Percentiles rank a stretch among this genome's conserved stretches.
Conservation (phyloP, 2,888 invertebrate genomes). For the Ormyrus rosae region DNA sequence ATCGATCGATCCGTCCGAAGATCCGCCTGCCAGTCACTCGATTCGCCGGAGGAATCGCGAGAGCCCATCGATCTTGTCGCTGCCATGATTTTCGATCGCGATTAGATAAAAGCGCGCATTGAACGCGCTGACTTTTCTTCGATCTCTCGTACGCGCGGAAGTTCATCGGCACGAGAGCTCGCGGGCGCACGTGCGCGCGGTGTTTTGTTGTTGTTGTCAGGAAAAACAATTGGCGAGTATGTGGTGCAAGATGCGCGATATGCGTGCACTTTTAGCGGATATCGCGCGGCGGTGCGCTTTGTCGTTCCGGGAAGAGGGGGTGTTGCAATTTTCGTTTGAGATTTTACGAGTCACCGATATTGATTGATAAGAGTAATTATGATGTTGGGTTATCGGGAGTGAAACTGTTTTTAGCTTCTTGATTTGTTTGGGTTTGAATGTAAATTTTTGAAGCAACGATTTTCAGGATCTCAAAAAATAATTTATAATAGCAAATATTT, state of each 20-base stretch:
- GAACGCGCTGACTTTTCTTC: neutral
- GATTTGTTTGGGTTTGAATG: no score
- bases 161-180: conserved; percentile 31
- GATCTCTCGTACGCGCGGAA: conserved; percentile 25
- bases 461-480: no score
- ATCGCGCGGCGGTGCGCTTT: neutral
- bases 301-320: no score
- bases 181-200: neutral
- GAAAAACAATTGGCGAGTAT: neutral
- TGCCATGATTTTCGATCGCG: conserved; percentile 44
- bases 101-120: conserved; percentile 34
- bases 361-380: no score
- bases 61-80: conserved; percentile 44
- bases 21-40: neutral
- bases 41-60: neutral
- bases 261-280: neutral
- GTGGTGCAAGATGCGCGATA: neutral
- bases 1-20: neutral
- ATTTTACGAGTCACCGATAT: no score
- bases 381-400: no score
- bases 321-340: no score
- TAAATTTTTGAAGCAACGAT: no score
- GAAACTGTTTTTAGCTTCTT: no score
- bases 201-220: neutral
- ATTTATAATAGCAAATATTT: no score